A percentile compares a stretch with the other conserved stretches of the same genome.
Conservation (phyloP, 2,888 invertebrate species). For the Ochropleura leucogaster region DNA sequence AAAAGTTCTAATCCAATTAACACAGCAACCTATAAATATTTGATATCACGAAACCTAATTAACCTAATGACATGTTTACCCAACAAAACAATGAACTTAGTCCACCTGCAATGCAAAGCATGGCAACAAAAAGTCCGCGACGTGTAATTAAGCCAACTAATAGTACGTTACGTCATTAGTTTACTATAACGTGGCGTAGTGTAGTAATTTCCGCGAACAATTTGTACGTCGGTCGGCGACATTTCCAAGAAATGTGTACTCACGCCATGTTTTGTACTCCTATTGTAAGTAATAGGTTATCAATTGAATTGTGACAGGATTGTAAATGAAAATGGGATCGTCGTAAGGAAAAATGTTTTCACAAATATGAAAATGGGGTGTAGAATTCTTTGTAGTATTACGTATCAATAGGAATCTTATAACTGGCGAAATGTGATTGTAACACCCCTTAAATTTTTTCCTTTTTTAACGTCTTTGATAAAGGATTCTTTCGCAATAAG, state of each 20-base stretch:
- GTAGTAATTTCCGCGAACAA: constrained; percentile 74
- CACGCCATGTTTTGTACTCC: constrained; percentile 37
- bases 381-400: too few relatives aligned
- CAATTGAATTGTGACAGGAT: constrained; percentile 15
- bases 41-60: constrained; percentile 26
- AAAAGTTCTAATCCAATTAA: constrained; percentile 22
- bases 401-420: neutral
- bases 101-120: constrained; percentile 28
- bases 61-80: constrained; percentile 44
- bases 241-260: constrained; percentile 61
- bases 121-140: constrained; percentile 41
- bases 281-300: constrained; percentile 28
- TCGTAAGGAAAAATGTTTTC: neutral
- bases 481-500: constrained; percentile 1
- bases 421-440: neutral
- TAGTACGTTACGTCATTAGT: constrained; percentile 43
- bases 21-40: constrained; percentile 15
- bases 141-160: constrained; percentile 50
- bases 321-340: neutral
- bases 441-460: neutral
- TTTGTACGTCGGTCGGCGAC: constrained; percentile 60
- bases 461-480: neutral
- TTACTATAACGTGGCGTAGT: constrained; percentile 65
- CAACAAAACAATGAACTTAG: constrained; percentile 39
- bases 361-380: neutral